A percentile compares a stretch with the other conserved stretches of the same genome.
Conservation (phyloP, 2,113 vertebrate genomes). For the Oryzias melastigma region DNA sequence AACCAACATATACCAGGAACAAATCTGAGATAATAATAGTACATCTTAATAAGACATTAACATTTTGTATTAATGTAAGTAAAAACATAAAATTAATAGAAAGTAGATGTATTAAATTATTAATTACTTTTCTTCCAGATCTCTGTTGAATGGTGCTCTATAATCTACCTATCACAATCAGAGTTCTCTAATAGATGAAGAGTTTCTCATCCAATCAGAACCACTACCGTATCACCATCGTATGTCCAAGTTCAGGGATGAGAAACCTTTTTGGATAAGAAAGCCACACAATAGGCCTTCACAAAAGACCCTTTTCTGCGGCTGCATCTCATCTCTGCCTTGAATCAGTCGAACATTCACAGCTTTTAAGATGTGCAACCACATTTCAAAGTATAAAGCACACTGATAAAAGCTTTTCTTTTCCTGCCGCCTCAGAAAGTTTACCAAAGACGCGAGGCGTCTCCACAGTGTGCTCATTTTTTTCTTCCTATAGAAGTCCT, state of each 20-base stretch:
- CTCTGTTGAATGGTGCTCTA: slow-evolving; percentile 8
- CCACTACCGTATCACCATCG: slow-evolving; percentile 38
- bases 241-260: slow-evolving; percentile 36
- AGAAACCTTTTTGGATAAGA: slow-evolving; percentile 51
- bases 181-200: slow-evolving; percentile 7
- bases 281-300: slow-evolving; percentile 49
- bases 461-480: slow-evolving; percentile 33
- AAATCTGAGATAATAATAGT: too few relatives aligned
- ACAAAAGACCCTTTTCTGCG: slow-evolving; percentile 36
- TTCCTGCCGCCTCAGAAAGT: slow-evolving; percentile 3
- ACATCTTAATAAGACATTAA: too few relatives aligned
- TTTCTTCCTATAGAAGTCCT: slow-evolving; percentile 47
- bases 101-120: too few relatives aligned
- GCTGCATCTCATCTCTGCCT: slow-evolving; percentile 11
- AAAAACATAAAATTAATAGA: too few relatives aligned
- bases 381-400: slow-evolving; percentile 14
- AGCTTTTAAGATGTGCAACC: slow-evolving; percentile 16
- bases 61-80: too few relatives aligned
- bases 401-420: background rate
- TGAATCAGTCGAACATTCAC: slow-evolving; percentile 25
- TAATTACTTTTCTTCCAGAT: slow-evolving; percentile 23
- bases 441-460: slow-evolving; percentile 18
- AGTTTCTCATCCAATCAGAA: slow-evolving; percentile 1
- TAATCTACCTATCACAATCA: background rate
- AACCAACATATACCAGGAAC: too few relatives aligned